A percentile compares a stretch with the other conserved stretches of the same genome.
phyloP scores from a whole-genome alignment of 2,797 vertebrate species.

The Acanthurus lineatus region DNA sequence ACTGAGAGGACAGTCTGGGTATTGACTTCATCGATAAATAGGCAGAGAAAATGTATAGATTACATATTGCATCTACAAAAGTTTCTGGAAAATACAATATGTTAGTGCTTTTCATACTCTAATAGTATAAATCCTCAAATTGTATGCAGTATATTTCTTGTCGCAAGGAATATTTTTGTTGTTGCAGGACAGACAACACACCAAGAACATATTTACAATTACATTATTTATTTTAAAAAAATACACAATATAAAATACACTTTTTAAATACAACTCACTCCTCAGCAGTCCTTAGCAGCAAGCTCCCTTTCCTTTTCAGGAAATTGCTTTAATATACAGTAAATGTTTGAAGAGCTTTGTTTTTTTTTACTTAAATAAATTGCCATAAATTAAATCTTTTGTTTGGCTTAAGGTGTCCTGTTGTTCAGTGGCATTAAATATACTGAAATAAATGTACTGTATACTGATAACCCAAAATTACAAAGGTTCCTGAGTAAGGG shows the following conservation, averaged over 20 bases:
- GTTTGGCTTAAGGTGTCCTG: slow-evolving; percentile 20
- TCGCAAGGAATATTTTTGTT: background rate
- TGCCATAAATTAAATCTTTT: slow-evolving; percentile 30
- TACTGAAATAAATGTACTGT: slow-evolving; percentile 10
- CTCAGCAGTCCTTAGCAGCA: slow-evolving; percentile 49
- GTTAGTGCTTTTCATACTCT: background rate
- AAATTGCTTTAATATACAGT: slow-evolving; percentile 59
- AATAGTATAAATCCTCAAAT: background rate
- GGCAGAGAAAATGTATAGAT: too few relatives aligned
- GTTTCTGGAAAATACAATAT: background rate
- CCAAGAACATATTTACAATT: slow-evolving; percentile 6
- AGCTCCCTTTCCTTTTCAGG: slow-evolving; percentile 25
- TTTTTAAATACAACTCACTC: slow-evolving; percentile 44
- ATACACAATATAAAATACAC: slow-evolving; percentile 48
- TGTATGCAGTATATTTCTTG: background rate
- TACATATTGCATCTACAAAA: too few relatives aligned
- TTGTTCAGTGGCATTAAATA: slow-evolving; percentile 40
- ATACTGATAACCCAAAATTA: slow-evolving; percentile 8
- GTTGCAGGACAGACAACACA: background rate
- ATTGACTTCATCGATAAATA: too few relatives aligned
- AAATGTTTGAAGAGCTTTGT: slow-evolving; percentile 52
- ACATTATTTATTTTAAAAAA: slow-evolving; percentile 66
- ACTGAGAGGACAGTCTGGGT: too few relatives aligned
- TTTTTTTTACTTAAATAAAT: slow-evolving; percentile 25
- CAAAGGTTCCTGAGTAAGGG: slow-evolving; percentile 7